A percentile compares a stretch with the other conserved stretches of the same genome.
These are phyloP conservation scores for Numida meleagris DNA, from an alignment of 2,113 vertebrate species.

Conservation along the genomic window DNA sequence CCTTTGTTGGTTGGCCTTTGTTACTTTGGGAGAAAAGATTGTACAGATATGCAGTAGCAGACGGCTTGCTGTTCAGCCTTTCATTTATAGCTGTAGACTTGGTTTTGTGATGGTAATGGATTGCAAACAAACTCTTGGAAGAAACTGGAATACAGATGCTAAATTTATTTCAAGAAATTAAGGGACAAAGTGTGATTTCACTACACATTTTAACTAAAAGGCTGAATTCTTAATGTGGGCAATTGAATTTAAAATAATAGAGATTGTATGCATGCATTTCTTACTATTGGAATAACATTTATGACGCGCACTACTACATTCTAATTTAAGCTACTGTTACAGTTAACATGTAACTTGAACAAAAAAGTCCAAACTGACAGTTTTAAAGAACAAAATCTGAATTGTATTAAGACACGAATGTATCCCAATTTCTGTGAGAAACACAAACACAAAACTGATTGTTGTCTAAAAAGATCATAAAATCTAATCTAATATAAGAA, in stretches of 20 bases:
- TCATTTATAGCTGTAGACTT: neutral
- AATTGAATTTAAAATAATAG: neutral
- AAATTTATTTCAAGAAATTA: constrained; percentile 48
- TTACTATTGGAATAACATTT: neutral
- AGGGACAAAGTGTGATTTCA: neutral
- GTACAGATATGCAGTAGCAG: constrained; percentile 3
- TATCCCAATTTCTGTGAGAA: neutral
- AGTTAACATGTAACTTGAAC: neutral
- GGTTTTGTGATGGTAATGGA: constrained; percentile 23
- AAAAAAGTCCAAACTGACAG: neutral
- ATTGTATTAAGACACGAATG: neutral
- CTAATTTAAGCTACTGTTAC: neutral
- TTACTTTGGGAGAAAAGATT: constrained; percentile 27
- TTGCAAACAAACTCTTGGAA: neutral
- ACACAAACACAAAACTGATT: neutral
- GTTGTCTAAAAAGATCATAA: neutral
- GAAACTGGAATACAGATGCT: neutral
- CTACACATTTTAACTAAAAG: neutral
- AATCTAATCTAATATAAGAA: neutral
- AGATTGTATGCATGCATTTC: neutral
- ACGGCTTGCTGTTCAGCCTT: constrained; percentile 17
- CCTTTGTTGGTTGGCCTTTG: constrained; percentile 3
- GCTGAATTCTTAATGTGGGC: neutral
- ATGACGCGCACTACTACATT: neutral
- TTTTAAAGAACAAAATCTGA: neutral